phyloP scores from a whole-genome alignment of 2,797 vertebrate genomes.

The Agapornis canus region DNA sequence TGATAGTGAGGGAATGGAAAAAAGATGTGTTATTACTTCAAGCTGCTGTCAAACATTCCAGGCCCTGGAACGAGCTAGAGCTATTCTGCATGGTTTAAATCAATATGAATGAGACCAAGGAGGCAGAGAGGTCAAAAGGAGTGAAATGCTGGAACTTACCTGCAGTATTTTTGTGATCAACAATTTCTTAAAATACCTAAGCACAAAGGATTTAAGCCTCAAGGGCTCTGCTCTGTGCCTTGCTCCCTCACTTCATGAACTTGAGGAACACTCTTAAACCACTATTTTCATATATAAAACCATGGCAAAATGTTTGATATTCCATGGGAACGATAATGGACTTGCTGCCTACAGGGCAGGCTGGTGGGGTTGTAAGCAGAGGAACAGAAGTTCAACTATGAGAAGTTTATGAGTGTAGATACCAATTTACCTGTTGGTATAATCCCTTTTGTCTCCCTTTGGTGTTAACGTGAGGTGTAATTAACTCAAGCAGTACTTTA shows the following conservation, averaged over 20 bases:
- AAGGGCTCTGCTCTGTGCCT: neutral
- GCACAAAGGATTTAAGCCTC: neutral
- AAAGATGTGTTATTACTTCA: conserved; percentile 37
- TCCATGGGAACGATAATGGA: neutral
- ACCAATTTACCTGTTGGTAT: neutral
- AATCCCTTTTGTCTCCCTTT: neutral
- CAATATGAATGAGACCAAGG: neutral
- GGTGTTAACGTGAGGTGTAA: neutral
- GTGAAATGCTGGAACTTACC: neutral
- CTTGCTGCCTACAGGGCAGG: neutral
- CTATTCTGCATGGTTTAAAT: neutral
- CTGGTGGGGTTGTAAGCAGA: neutral
- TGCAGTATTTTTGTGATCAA: neutral
- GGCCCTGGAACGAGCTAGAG: neutral
- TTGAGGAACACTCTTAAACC: neutral
- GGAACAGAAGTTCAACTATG: neutral
- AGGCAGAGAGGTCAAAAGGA: neutral
- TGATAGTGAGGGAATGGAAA: conserved; percentile 44
- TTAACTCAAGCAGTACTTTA: neutral
- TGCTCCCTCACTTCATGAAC: neutral
- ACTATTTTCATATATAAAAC: neutral
- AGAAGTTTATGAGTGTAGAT: neutral
- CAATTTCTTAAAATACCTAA: neutral
- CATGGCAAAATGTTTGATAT: neutral
- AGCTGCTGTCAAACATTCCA: conserved; percentile 36